Evolutionary conservation across 2,113 vertebrate genomes (phyloP), one percentile per base, ranked within the genome.

Genomic region (Gadus macrocephalus): DNA sequence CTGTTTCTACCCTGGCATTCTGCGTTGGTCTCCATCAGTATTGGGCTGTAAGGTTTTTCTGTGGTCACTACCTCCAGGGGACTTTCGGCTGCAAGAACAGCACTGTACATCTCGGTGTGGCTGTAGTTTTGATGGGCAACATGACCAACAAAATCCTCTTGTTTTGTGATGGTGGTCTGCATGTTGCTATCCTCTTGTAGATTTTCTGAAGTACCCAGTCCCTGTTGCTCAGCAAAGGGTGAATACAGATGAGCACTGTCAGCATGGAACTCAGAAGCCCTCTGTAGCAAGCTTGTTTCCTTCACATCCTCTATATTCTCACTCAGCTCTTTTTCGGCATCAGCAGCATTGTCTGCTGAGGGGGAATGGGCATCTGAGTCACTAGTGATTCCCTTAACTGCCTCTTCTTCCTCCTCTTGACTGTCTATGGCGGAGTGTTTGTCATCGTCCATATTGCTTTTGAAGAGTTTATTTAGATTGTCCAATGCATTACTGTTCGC

Each of bases 41-140:
- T 73, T 17, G 81, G 84, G 68, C 81, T 88, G 66, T 76, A 83
- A 31, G 75, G 80, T 19, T 81, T 80, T 58, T 87, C 83, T 31
- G 75, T 74, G 27, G 68, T 71, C 53, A 83, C 68, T 17, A 73
- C 76, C 35, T 86, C 79, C 69, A 82, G 20, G 14, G 78, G 80
- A 69, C 87, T 59, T 53, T 80, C 66, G 31, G 27, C 19, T 73
- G 67, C 62, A 73, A 74, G 67, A 76, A 49, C 67, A 66, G 70
- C 16, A 27, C 17, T 56, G 66, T 74, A 75, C 11, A 17, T 72
- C 73, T 83, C 75, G 35, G 60, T 68, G 62, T 68, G 66, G 59
- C 66, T 75, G 70, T 25, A 64, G 16, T 12, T 68, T 59, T 64
- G 64, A 59, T 66, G 64, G 3, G 67, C n/a, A 55, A 77, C 70